phyloP scores from a whole-genome alignment of 2,113 vertebrate species.

The Dromas ardeola region DNA sequence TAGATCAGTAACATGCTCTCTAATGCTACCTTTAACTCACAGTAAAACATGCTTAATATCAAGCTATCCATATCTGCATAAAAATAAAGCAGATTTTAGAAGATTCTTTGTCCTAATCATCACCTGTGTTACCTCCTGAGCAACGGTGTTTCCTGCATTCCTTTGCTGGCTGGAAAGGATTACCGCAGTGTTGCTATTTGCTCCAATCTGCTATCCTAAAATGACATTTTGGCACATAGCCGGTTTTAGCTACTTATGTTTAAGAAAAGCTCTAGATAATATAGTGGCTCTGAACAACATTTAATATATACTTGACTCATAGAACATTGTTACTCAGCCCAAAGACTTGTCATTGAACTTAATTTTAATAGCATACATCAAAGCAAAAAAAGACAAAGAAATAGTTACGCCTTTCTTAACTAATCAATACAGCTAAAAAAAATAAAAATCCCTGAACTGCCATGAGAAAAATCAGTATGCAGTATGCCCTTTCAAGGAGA shows the following conservation, averaged over 20 bases:
- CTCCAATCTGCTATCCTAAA: neutral
- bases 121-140: neutral
- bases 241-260: neutral
- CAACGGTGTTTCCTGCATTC: neutral
- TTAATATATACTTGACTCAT: neutral
- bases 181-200: neutral
- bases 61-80: neutral
- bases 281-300: neutral
- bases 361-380: constrained; percentile 4
- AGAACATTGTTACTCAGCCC: neutral
- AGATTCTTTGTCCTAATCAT: neutral
- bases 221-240: neutral
- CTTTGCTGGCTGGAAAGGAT: neutral
- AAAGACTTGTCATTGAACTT: constrained; percentile 14
- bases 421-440: constrained; percentile 13
- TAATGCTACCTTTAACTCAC: neutral
- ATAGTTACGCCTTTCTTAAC: neutral
- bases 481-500: constrained; percentile 23
- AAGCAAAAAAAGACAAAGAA: neutral
- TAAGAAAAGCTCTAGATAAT: neutral
- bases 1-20: neutral
- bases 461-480: neutral
- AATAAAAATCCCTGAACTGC: neutral
- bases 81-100: neutral
- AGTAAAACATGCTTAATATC: neutral